Percentiles rank a stretch among this genome's conserved stretches.
These are phyloP conservation scores for Helicoverpa zea DNA, from an alignment of 1,140 invertebrate species.

Conservation along the genomic window DNA sequence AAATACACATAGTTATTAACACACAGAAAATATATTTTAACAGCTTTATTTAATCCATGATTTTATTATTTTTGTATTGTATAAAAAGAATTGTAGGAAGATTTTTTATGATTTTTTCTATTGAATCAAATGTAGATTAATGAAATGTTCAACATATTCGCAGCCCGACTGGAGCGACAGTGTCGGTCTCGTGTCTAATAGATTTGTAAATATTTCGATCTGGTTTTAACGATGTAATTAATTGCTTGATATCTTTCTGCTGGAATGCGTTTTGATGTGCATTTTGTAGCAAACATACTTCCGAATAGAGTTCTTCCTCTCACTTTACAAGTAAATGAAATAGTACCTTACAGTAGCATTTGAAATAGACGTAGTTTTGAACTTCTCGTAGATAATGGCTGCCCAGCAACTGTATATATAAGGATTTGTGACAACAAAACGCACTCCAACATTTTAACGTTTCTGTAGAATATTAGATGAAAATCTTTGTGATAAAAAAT, in stretches of 20 bases:
- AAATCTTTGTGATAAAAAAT: conserved; percentile 82
- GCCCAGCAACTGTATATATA: conserved; percentile 34
- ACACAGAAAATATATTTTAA: conserved; percentile 67
- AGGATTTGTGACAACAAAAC: conserved; percentile 51
- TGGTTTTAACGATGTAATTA: conserved; percentile 74
- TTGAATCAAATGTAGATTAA: conserved; percentile 57
- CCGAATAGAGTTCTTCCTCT: neutral
- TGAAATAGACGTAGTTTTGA: conserved; percentile 27
- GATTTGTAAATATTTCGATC: conserved; percentile 74
- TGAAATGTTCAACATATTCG: conserved; percentile 20
- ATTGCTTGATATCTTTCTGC: conserved; percentile 66
- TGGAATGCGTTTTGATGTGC: conserved; percentile 66
- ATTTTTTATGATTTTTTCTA: conserved; percentile 61
- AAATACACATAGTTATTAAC: conserved; percentile 60
- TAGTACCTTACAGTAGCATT: conserved; percentile 12
- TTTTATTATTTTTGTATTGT: conserved; percentile 71
- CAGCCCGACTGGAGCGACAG: conserved; percentile 40
- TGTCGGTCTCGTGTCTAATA: conserved; percentile 56
- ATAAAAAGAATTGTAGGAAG: conserved; percentile 53
- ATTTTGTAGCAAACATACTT: conserved; percentile 11
- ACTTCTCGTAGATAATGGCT: conserved; percentile 16
- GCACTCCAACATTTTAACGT: conserved; percentile 65
- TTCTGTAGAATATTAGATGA: conserved; percentile 73
- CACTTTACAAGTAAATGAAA: conserved; percentile 2
- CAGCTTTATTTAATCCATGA: conserved; percentile 72